Conservation (phyloP, 2,888 invertebrate species). For the Trachelus iudaicus region DNA sequence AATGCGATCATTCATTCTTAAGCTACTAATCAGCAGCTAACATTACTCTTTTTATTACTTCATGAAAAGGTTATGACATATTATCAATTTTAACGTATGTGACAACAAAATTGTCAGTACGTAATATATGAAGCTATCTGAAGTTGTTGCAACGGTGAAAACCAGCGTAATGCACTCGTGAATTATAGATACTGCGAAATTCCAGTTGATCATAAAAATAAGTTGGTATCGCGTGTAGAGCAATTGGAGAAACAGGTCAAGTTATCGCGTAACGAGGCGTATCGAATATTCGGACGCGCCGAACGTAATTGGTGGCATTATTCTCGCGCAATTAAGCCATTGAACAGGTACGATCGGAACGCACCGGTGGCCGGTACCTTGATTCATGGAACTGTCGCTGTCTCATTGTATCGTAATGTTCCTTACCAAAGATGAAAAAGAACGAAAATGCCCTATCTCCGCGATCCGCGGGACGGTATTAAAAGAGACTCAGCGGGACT, state of each 20-base stretch:
- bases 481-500: constrained; percentile 27
- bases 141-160: neutral
- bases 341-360: neutral
- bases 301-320: neutral
- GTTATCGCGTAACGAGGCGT: neutral
- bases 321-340: constrained; percentile 6
- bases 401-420: constrained; percentile 26
- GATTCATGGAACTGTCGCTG: constrained; percentile 23
- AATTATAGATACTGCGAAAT: neutral
- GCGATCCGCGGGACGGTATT: neutral
- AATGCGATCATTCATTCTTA: neutral
- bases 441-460: neutral
- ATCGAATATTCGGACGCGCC: neutral
- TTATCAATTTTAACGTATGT: too few species aligned
- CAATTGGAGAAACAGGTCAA: neutral
- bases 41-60: neutral
- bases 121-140: neutral
- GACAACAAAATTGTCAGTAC: neutral
- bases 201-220: neutral
- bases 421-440: constrained; percentile 9
- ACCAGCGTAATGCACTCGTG: neutral
- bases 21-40: neutral
- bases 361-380: constrained; percentile 15
- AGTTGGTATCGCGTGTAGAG: neutral
- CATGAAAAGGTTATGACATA: neutral